phyloP scores from a whole-genome alignment of 92 coral and sea anemone genomes.

The Parazoanthus swiftii region DNA sequence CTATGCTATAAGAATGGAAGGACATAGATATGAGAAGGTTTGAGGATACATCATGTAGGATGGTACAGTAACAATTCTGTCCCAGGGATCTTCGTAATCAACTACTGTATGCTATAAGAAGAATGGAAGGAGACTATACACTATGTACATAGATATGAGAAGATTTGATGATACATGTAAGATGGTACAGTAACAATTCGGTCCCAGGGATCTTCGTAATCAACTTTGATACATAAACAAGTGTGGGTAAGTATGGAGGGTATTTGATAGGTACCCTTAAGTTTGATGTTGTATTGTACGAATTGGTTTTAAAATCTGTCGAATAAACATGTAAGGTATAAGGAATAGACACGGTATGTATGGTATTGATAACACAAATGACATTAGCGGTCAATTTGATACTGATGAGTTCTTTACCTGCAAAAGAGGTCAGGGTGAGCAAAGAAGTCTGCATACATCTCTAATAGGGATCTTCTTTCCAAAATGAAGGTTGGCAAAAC shows the following conservation, averaged over 20 bases:
- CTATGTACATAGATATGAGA: not conserved
- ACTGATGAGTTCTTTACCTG: conserved; percentile 49
- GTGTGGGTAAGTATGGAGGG: not conserved
- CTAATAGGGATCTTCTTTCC: conserved; percentile 93
- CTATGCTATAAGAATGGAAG: not conserved
- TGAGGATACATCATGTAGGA: no score
- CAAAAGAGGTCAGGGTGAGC: conserved; percentile 94
- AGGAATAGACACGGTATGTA: no score
- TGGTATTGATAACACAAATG: no score
- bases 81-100: conserved; percentile 63
- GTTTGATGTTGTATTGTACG: not conserved
- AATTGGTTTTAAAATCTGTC: no score
- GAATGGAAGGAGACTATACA: not conserved
- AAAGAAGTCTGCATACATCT: conserved; percentile 98
- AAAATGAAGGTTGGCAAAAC: conserved; percentile 96
- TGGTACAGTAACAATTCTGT: conserved; percentile 72
- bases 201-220: conserved; percentile 68
- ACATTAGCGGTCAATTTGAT: not conserved
- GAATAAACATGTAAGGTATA: no score
- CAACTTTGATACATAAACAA: conserved; percentile 57
- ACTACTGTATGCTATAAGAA: not conserved
- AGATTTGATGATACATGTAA: not conserved
- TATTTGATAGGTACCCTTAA: not conserved
- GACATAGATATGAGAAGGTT: not conserved
- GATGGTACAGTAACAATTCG: conserved; percentile 65